Percentiles rank a stretch among this genome's conserved stretches.
Conservation (phyloP, 2,888 invertebrate species). For the Ptilodon capucinus region DNA sequence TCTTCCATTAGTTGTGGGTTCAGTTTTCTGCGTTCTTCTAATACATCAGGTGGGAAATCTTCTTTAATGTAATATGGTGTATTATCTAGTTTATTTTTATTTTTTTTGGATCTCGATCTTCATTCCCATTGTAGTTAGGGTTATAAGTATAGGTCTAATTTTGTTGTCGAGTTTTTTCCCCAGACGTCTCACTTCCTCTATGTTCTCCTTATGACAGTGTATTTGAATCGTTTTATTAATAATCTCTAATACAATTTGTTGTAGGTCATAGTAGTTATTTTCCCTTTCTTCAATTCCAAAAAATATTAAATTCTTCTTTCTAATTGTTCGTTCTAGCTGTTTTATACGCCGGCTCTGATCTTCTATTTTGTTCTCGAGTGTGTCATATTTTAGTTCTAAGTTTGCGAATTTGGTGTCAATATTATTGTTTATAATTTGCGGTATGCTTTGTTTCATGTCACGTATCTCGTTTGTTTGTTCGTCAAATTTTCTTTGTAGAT, state of each 20-base stretch:
- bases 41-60: not conserved
- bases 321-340: not conserved
- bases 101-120: not conserved
- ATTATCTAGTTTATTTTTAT: not conserved
- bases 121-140: not conserved
- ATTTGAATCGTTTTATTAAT: not conserved
- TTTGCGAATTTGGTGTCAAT: constrained; percentile 1
- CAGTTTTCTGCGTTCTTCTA: not conserved
- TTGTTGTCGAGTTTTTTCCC: constrained; percentile 1
- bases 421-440: constrained; percentile 1
- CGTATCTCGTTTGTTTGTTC: constrained; percentile 1
- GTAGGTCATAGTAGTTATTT: not conserved
- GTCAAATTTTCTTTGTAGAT: not conserved
- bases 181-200: constrained; percentile 1
- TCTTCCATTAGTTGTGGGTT: not conserved
- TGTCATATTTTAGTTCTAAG: not conserved
- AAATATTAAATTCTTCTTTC: constrained; percentile 1
- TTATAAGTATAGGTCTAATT: not conserved
- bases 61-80: not conserved
- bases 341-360: not conserved
- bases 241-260: not conserved
- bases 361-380: constrained; percentile 1
- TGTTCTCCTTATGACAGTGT: not conserved
- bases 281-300: constrained; percentile 1
- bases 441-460: not conserved